These are phyloP conservation scores for Drosophila sproati DNA, from an alignment of 1,140 invertebrate genomes.

Conservation along the genomic window DNA sequence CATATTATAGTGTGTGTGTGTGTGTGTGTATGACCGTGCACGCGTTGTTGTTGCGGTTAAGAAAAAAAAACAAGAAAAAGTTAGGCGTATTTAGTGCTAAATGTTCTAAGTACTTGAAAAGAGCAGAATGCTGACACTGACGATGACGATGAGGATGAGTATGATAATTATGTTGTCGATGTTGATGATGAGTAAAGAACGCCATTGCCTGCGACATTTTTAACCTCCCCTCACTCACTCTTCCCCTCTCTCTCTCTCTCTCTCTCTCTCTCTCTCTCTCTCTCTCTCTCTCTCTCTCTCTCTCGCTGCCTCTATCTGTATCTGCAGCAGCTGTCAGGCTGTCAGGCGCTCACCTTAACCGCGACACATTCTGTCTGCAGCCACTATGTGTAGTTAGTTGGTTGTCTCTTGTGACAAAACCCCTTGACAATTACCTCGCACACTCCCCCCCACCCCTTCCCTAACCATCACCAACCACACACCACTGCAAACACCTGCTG, in stretches of 20 bases:
- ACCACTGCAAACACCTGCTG: not conserved
- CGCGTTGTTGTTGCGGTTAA: not conserved
- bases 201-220: slow-evolving; percentile 8
- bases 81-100: slow-evolving; percentile 71
- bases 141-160: slow-evolving; percentile 21
- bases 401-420: slow-evolving; percentile 23
- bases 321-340: slow-evolving; percentile 43
- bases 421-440: not conserved
- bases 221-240: not conserved
- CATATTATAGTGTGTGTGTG: slow-evolving; percentile 19
- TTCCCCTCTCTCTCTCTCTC: not conserved
- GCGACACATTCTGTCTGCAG: slow-evolving; percentile 69
- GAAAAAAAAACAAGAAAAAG: slow-evolving; percentile 50
- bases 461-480: too few relatives aligned
- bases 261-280: not conserved
- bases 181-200: slow-evolving; percentile 17
- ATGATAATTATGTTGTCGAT: not conserved
- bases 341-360: slow-evolving; percentile 68
- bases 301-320: not conserved
- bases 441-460: too few relatives aligned
- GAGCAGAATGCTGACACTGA: slow-evolving; percentile 39
- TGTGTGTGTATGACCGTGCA: not conserved
- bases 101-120: slow-evolving; percentile 67
- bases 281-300: not conserved
- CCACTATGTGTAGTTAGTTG: slow-evolving; percentile 51